Evolutionary conservation across 2,113 vertebrate genomes (phyloP).

Genomic region (Sinocyclocheilus anophthalmus): DNA sequence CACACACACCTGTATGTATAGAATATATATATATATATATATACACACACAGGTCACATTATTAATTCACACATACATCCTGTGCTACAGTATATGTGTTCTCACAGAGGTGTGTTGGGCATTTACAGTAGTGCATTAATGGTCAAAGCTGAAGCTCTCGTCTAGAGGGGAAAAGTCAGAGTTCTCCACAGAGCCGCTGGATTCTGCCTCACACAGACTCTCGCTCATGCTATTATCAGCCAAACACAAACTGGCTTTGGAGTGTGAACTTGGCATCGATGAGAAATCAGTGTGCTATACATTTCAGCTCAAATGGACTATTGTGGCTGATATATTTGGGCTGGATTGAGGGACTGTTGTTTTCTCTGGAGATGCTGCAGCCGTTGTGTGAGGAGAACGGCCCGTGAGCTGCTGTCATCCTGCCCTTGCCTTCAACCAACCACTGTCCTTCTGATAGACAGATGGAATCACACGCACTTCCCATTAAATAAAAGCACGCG

Average conservation of each 20-base stretch:
- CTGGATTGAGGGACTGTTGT: not conserved
- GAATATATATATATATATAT: no score
- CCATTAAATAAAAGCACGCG: not conserved
- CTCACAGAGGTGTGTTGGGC: not conserved
- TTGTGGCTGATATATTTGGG: not conserved
- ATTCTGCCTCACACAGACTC: not conserved
- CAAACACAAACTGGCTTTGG: constrained; percentile 7
- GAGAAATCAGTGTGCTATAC: constrained; percentile 3
- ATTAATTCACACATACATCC: not conserved
- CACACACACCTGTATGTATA: no score
- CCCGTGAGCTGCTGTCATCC: not conserved
- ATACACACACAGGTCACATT: not conserved
- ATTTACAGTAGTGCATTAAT: not conserved
- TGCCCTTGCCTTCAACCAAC: constrained; percentile 4
- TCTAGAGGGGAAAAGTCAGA: constrained; percentile 3
- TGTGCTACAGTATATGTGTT: not conserved
- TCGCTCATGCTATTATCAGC: constrained; percentile 25
- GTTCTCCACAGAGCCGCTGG: not conserved
- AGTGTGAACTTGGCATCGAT: constrained; percentile 16
- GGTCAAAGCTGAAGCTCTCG: not conserved
- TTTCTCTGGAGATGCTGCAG: constrained; percentile 1
- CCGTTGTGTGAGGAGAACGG: not conserved
- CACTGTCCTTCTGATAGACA: not conserved
- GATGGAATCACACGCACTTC: not conserved
- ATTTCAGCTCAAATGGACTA: not conserved